Evolutionary conservation across 1,140 invertebrate species (phyloP).

Genomic region (Drosophila parvula): DNA sequence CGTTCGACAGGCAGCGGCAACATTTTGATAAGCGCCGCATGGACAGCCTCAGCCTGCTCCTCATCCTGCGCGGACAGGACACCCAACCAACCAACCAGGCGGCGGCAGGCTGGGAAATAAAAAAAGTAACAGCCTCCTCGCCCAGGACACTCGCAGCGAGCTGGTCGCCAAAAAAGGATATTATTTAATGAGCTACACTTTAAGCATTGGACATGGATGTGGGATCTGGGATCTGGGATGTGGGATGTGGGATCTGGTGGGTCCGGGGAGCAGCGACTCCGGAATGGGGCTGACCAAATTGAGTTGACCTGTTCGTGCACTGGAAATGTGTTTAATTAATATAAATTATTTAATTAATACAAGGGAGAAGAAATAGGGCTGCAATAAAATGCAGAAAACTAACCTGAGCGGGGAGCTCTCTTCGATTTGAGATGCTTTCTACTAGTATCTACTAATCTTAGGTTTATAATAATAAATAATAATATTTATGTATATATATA

Average conservation of each 20-base stretch:
- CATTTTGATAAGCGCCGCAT: conserved; percentile 74
- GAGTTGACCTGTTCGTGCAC: conserved; percentile 67
- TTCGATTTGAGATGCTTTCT: too few species aligned
- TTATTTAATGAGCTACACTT: conserved; percentile 83
- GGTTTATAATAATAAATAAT: too few species aligned
- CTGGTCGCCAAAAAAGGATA: conserved; percentile 72
- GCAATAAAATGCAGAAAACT: background rate
- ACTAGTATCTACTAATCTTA: too few species aligned
- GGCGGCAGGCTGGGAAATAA: conserved; percentile 22
- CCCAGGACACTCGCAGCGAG: conserved; percentile 35
- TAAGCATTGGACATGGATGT: conserved; percentile 56
- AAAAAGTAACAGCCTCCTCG: conserved; percentile 43
- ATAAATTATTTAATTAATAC: conserved; percentile 3
- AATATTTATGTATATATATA: too few species aligned
- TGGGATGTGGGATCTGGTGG: background rate
- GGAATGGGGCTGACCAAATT: conserved; percentile 50
- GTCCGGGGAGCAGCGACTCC: background rate
- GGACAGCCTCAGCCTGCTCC: conserved; percentile 29
- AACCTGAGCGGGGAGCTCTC: background rate
- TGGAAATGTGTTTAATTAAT: conserved; percentile 19
- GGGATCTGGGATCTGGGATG: background rate
- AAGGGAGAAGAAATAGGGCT: background rate
- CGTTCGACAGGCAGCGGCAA: conserved; percentile 74
- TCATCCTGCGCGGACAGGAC: background rate
- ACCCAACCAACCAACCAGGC: conserved; percentile 4